Conservation (phyloP, 2,113 vertebrate species). For the Phyllostomus discolor region DNA sequence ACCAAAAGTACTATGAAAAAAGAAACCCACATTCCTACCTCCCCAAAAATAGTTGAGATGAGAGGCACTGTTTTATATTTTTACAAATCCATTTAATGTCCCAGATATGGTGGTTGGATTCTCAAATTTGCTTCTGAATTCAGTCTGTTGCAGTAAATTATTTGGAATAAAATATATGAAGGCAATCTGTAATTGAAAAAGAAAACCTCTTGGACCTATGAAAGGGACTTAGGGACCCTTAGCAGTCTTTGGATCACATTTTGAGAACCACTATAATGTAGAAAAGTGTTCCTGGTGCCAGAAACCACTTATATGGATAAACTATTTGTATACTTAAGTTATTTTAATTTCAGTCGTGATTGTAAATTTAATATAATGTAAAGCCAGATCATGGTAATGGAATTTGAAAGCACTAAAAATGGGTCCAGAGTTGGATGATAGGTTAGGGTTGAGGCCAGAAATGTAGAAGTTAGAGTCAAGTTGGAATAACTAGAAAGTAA, state of each 20-base stretch:
- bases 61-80: not conserved
- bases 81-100: not conserved
- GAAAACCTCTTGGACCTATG: not conserved
- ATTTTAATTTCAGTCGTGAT: not conserved
- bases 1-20: not conserved
- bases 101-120: not conserved
- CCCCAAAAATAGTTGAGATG: not conserved
- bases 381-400: not conserved
- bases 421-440: not conserved
- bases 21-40: not conserved
- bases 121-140: not conserved
- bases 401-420: not conserved
- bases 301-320: not conserved
- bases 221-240: not conserved
- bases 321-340: not conserved
- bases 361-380: not conserved
- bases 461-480: not conserved
- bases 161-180: not conserved
- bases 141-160: not conserved
- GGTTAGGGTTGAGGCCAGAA: not conserved
- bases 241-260: not conserved
- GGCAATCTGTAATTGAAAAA: not conserved
- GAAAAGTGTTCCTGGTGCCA: not conserved
- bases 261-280: not conserved
- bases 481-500: not conserved